These are phyloP conservation scores for Synchiropus splendidus DNA, from an alignment of 2,113 vertebrate species.

Conservation along the genomic window DNA sequence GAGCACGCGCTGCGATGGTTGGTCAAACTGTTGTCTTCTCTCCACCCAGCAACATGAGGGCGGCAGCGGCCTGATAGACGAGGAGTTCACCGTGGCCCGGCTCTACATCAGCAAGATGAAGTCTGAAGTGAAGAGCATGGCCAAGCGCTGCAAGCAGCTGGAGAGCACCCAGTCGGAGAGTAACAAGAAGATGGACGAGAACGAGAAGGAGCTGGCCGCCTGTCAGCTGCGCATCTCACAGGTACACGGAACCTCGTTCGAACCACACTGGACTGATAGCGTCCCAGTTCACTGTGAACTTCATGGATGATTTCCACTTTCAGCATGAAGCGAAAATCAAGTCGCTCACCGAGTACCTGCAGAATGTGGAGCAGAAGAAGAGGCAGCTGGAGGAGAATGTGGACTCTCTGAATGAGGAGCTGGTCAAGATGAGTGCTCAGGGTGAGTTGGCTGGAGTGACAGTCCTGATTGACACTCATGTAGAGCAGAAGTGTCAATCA, in stretches of 20 bases:
- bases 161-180: slow-evolving; percentile 86
- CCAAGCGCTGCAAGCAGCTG: slow-evolving; percentile 88
- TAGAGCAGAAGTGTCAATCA: too few species aligned
- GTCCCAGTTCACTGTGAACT: neutral
- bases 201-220: slow-evolving; percentile 87
- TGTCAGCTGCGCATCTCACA: slow-evolving; percentile 92
- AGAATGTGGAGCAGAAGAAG: slow-evolving; percentile 96
- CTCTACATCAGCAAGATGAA: slow-evolving; percentile 98
- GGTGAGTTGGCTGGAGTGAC: slow-evolving; percentile 60
- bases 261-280: neutral
- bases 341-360: slow-evolving; percentile 90
- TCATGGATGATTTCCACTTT: neutral
- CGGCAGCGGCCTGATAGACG: slow-evolving; percentile 89
- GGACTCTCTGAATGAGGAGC: slow-evolving; percentile 87
- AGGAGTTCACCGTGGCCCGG: slow-evolving; percentile 93
- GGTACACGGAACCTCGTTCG: slow-evolving; percentile 43
- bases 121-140: slow-evolving; percentile 94
- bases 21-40: neutral
- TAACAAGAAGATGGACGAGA: slow-evolving; percentile 93
- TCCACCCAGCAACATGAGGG: slow-evolving; percentile 76
- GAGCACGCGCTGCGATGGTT: too few species aligned
- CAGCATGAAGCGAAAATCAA: slow-evolving; percentile 97
- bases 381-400: slow-evolving; percentile 91
- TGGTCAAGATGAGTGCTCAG: slow-evolving; percentile 89
- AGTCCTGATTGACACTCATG: too few species aligned